These are phyloP conservation scores for Misgurnus mizolepis DNA, from an alignment of 2,113 vertebrate genomes.

Conservation along the genomic window DNA sequence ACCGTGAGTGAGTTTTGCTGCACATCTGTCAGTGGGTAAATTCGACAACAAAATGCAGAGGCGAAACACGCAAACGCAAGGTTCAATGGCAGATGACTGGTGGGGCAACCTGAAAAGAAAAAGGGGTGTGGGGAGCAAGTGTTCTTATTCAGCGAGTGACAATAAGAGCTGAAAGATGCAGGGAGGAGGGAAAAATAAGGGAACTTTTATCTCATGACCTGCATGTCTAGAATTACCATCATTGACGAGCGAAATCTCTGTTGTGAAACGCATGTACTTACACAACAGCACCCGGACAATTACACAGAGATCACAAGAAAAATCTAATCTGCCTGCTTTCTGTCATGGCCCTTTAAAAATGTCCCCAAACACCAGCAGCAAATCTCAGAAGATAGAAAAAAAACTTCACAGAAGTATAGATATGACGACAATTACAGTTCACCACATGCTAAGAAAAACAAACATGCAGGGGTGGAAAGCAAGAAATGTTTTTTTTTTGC, in stretches of 20 bases:
- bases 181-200: background rate
- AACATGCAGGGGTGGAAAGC: background rate
- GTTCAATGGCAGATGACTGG: background rate
- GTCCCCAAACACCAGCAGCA: background rate
- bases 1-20: background rate
- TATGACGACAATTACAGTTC: conserved; percentile 10
- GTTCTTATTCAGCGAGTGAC: conserved; percentile 30
- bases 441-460: background rate
- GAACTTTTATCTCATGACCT: conserved; percentile 22
- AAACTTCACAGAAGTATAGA: conserved; percentile 1
- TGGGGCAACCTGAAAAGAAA: conserved; percentile 24
- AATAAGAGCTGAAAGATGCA: conserved; percentile 24
- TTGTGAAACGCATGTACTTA: background rate
- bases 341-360: background rate
- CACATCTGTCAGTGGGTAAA: conserved; percentile 37
- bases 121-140: conserved; percentile 27
- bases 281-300: conserved; percentile 17
- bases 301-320: conserved; percentile 9
- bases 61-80: background rate
- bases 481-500: background rate
- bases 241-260: background rate
- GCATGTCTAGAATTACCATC: conserved; percentile 25
- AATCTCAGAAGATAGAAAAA: conserved; percentile 15
- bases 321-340: conserved; percentile 17
- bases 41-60: background rate